Conservation (phyloP, 1,140 invertebrate genomes). For the Zeugodacus cucurbitae region DNA sequence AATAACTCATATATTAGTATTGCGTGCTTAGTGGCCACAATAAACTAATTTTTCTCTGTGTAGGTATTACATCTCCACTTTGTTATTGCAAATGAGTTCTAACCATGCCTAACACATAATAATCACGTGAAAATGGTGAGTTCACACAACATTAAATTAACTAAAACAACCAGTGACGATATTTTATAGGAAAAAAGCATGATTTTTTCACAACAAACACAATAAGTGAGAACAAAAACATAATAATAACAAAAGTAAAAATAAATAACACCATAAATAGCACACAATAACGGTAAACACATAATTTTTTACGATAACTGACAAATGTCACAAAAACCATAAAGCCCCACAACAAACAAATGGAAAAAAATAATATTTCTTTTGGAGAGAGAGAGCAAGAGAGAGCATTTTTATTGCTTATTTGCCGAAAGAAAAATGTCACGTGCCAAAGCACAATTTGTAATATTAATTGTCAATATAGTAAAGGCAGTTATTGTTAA, state of each 20-base stretch:
- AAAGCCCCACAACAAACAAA: not conserved
- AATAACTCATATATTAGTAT: no score
- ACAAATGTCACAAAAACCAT: not conserved
- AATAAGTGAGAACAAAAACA: not conserved
- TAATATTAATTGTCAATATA: not conserved
- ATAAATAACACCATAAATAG: not conserved
- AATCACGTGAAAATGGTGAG: not conserved
- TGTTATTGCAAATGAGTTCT: not conserved
- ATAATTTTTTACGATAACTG: constrained; percentile 17
- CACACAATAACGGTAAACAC: not conserved
- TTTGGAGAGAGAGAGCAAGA: not conserved
- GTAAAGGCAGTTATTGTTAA: not conserved
- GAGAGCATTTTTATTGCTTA: not conserved
- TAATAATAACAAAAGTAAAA: not conserved
- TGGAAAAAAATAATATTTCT: not conserved
- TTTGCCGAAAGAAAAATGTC: not conserved
- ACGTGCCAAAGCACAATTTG: not conserved
- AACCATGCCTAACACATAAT: not conserved
- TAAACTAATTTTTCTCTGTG: not conserved
- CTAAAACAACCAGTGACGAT: not conserved
- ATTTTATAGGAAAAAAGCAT: not conserved
- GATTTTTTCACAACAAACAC: not conserved
- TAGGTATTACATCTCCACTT: not conserved
- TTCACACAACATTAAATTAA: constrained; percentile 21
- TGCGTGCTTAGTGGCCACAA: not conserved